phyloP scores from a whole-genome alignment of 2,888 invertebrate species.

The Ophion ventricosus region DNA sequence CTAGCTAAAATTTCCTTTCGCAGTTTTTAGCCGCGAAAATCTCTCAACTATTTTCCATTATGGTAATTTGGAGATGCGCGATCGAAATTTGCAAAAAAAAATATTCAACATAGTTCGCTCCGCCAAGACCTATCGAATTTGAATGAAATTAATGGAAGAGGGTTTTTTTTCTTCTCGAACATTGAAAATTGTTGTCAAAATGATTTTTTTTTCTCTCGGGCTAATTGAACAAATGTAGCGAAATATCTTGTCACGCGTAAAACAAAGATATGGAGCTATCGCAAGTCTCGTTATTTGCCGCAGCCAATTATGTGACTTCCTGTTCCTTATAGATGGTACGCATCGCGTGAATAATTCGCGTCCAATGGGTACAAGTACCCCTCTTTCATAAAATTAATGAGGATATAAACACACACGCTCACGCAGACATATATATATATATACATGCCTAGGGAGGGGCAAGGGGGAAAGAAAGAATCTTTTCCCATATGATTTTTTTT shows the following conservation, averaged over 20 bases:
- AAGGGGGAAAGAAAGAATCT: too few species aligned
- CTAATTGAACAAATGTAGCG: not conserved
- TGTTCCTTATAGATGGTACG: conserved; percentile 25
- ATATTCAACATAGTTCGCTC: too few species aligned
- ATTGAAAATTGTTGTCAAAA: not conserved
- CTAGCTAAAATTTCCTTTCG: too few species aligned
- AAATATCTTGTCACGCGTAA: not conserved
- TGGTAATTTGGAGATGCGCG: too few species aligned
- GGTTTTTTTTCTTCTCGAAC: not conserved
- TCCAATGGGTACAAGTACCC: not conserved
- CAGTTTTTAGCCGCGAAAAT: too few species aligned
- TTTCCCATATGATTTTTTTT: not conserved
- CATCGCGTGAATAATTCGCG: conserved; percentile 33
- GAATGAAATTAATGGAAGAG: too few species aligned
- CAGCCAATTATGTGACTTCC: conserved; percentile 10
- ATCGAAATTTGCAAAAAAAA: too few species aligned
- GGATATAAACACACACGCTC: not conserved
- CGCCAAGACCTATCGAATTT: too few species aligned
- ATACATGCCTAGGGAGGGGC: too few species aligned
- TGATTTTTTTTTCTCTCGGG: not conserved
- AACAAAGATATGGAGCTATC: not conserved
- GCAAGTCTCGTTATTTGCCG: conserved; percentile 4
- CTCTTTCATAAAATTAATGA: not conserved
- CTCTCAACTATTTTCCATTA: too few species aligned
- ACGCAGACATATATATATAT: not conserved